Percentiles rank a stretch among this genome's conserved stretches.
These are phyloP conservation scores for Mus minutoides DNA, from an alignment of 2,797 vertebrate genomes.

Conservation along the genomic window DNA sequence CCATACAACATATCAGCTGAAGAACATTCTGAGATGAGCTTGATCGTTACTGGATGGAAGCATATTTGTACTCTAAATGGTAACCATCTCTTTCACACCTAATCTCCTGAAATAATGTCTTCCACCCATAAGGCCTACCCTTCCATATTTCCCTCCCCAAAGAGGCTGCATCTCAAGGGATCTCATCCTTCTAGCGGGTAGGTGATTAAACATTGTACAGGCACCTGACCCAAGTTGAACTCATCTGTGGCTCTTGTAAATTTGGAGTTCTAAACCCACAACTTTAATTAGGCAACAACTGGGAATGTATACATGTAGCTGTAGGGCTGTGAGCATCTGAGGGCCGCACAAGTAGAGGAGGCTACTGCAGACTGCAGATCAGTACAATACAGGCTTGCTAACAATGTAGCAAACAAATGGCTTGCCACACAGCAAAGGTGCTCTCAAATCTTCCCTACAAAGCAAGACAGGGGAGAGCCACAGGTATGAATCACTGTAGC, in stretches of 20 bases:
- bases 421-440: neutral
- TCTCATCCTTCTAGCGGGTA: neutral
- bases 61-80: neutral
- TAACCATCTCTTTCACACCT: neutral
- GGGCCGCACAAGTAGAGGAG: neutral
- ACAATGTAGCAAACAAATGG: neutral
- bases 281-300: neutral
- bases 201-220: neutral
- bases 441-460: neutral
- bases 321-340: neutral
- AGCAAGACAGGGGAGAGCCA: neutral
- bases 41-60: neutral
- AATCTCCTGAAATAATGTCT: constrained; percentile 20
- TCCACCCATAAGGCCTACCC: neutral
- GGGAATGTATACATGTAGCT: neutral
- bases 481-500: neutral
- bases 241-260: neutral
- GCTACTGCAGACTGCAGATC: too few species aligned
- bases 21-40: neutral
- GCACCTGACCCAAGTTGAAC: neutral
- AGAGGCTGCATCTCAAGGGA: neutral
- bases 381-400: neutral
- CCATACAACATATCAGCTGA: neutral
- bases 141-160: neutral
- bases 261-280: neutral